Evolutionary conservation across 2,113 vertebrate genomes (phyloP).

Genomic region (Scopus umbretta): DNA sequence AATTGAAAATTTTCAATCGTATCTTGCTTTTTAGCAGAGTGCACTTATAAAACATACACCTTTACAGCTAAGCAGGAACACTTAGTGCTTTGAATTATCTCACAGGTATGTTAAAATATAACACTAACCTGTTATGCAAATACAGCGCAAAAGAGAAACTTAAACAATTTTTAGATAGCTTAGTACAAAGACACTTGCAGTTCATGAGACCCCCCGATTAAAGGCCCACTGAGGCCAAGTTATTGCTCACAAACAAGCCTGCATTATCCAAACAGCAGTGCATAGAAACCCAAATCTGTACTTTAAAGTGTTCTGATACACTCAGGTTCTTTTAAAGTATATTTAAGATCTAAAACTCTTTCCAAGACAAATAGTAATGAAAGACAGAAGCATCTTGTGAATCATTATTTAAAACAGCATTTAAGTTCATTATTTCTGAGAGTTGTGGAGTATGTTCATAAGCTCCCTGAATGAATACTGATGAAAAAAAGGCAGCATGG

Average conservation of each 20-base stretch:
- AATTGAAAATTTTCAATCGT: background rate
- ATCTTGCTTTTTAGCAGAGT: background rate
- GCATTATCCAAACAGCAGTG: background rate
- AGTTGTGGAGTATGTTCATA: background rate
- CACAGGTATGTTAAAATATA: background rate
- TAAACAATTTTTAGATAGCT: background rate
- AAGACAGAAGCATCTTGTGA: background rate
- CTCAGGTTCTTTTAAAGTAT: background rate
- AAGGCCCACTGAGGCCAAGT: background rate
- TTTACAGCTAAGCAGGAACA: background rate
- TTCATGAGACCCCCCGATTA: background rate
- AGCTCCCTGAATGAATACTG: background rate
- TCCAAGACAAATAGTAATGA: background rate
- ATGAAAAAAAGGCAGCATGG: background rate
- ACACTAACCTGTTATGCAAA: background rate
- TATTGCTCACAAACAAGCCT: background rate
- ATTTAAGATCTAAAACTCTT: background rate
- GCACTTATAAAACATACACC: background rate
- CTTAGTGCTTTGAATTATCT: background rate
- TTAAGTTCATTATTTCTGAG: background rate
- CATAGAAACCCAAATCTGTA: background rate
- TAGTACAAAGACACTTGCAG: background rate
- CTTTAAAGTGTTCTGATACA: background rate
- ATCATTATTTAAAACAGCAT: background rate
- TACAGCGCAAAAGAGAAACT: background rate